Conservation (phyloP, 2,888 invertebrate genomes). For the Brachyptera risi region DNA sequence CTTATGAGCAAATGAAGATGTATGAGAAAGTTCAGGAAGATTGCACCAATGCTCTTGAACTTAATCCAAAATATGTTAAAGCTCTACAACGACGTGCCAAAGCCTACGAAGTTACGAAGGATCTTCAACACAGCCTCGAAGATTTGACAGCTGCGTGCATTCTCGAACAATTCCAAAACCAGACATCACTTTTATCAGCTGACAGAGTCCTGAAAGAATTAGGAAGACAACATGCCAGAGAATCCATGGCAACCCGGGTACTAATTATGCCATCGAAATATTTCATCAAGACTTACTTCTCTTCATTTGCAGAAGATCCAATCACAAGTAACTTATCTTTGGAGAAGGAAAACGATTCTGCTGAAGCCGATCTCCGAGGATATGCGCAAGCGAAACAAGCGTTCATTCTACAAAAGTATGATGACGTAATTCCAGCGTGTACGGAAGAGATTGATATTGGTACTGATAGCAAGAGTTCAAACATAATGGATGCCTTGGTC, state of each 20-base stretch:
- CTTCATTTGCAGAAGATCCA: conserved; percentile 84
- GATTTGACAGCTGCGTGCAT: conserved; percentile 92
- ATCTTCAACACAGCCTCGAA: conserved; percentile 77
- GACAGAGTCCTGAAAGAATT: conserved; percentile 84
- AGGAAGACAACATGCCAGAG: conserved; percentile 66
- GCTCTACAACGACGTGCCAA: conserved; percentile 80
- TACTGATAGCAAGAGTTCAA: background rate
- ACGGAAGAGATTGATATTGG: conserved; percentile 65
- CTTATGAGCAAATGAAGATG: conserved; percentile 86
- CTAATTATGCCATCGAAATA: conserved; percentile 79
- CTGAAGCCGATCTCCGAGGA: conserved; percentile 47
- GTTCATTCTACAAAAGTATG: conserved; percentile 67
- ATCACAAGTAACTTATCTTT: conserved; percentile 54
- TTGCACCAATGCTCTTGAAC: conserved; percentile 77
- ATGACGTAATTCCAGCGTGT: conserved; percentile 73
- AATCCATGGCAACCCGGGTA: conserved; percentile 62
- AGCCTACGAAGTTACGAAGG: conserved; percentile 74
- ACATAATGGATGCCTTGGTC: conserved; percentile 54
- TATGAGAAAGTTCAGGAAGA: conserved; percentile 81
- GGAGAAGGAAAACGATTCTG: conserved; percentile 44
- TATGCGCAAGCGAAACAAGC: conserved; percentile 68
- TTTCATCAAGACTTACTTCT: conserved; percentile 83
- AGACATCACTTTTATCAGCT: conserved; percentile 73
- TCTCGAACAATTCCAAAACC: conserved; percentile 82
- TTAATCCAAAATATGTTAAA: conserved; percentile 83